A percentile compares a stretch with the other conserved stretches of the same genome.
Evolutionary conservation across 1,140 invertebrate species (phyloP).

Genomic region (Aphaenogaster ashmeadi): DNA sequence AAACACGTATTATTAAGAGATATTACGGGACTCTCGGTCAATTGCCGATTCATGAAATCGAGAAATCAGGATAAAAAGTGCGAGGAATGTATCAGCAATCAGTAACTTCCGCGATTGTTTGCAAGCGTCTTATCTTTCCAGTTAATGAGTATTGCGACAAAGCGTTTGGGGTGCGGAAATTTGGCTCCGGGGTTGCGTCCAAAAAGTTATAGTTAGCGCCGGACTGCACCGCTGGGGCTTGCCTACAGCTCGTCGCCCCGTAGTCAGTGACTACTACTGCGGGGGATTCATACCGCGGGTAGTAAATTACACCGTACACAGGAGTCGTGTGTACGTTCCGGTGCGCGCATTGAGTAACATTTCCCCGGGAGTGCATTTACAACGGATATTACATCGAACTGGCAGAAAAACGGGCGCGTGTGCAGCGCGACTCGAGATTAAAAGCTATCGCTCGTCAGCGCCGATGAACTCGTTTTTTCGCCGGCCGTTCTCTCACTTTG

Average conservation of each 20-base stretch:
- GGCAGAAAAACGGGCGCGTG: slow-evolving; percentile 71
- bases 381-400: slow-evolving; percentile 77
- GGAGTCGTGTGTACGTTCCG: slow-evolving; percentile 51
- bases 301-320: slow-evolving; percentile 74
- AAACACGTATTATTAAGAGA: neutral
- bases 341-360: slow-evolving; percentile 71
- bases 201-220: slow-evolving; percentile 63
- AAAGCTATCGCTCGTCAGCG: slow-evolving; percentile 77
- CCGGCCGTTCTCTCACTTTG: neutral
- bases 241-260: slow-evolving; percentile 2
- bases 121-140: neutral
- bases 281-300: slow-evolving; percentile 66
- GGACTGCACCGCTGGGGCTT: slow-evolving; percentile 64
- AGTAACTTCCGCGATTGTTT: neutral
- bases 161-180: slow-evolving; percentile 13
- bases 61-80: neutral
- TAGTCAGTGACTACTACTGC: slow-evolving; percentile 46
- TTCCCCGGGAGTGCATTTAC: slow-evolving; percentile 77
- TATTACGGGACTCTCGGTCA: neutral
- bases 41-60: neutral
- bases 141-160: slow-evolving; percentile 44
- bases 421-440: slow-evolving; percentile 72
- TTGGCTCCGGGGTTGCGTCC: slow-evolving; percentile 50
- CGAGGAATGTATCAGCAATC: neutral
- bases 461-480: slow-evolving; percentile 75